Evolutionary conservation across 2,797 vertebrate genomes (phyloP), one percentile per base, ranked within the genome.

Genomic region (Hapalemur alaotrensis): DNA sequence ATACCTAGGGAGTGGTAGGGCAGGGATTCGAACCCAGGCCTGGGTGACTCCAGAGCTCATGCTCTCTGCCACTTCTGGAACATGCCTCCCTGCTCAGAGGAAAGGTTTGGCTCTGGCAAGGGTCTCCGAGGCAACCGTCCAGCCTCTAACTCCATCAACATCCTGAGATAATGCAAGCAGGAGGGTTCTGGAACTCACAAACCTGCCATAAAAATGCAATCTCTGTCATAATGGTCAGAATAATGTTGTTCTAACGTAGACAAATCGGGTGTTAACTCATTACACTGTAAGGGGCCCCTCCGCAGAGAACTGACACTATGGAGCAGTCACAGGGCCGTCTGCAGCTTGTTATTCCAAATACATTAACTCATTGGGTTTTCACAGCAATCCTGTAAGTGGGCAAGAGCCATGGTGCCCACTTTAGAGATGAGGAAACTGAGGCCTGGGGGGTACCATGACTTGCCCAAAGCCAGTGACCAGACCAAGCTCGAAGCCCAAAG

Each of bases 171-270:
- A 96, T 94, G 93, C 43, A 76, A 93, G 67, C 32, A 5, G 91
- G 96, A 97, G 96, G 72, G 72, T 86, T 97, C 95, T 94, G 91
- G 93, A 97, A 97, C 95, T 95, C 94, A 93, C 96, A 96, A 63
- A 90, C 94, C 95, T 96, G 96, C 96, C 95, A 94, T 98, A 97
- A 98, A 98, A 96, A 90, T 2, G 83, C 96, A 96, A 80, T 98
- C 93, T 93, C 93, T 96, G 96, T 96, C 95, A 93, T 94, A 96
- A 96, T 50, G 81, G 96, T 76, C 96, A 96, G 97, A 96, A 97
- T 96, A 95, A 98, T 96, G 95, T 94, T 95, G 96, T 93, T 97
- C 91, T 98, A 97, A 98, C 97, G 94, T 95, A 97, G 96, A 97
- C 89, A 96, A 87, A 97, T 97, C 63, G 59, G 50, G 93, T 93